Percentiles rank a stretch among this genome's conserved stretches.
These are phyloP conservation scores for Hyposoter didymator DNA, from an alignment of 2,888 invertebrate species.

Conservation along the genomic window DNA sequence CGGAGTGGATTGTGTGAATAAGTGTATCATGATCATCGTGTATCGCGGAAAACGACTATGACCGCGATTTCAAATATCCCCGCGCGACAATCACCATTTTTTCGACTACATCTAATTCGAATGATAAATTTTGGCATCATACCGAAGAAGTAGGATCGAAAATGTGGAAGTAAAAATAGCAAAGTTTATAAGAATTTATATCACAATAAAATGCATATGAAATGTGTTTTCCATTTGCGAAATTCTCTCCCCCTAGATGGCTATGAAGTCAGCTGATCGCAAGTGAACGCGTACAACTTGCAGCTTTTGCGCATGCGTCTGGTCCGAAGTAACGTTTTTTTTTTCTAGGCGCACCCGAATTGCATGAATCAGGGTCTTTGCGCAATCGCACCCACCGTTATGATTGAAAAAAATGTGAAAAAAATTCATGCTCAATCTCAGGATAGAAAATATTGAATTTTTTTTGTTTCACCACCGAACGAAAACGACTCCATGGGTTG, in stretches of 20 bases:
- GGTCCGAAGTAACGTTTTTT: too few species aligned
- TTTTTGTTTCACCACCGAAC: too few species aligned
- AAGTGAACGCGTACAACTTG: neutral
- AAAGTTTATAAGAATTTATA: neutral
- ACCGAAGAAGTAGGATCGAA: neutral
- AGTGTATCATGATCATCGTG: neutral
- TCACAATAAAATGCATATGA: neutral
- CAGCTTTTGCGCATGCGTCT: neutral
- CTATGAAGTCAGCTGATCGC: neutral
- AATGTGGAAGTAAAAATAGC: neutral
- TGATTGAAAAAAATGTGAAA: too few species aligned
- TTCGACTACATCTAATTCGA: neutral
- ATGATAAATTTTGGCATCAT: too few species aligned
- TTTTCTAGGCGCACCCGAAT: too few species aligned
- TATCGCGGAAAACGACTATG: too few species aligned
- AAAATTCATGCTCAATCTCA: too few species aligned
- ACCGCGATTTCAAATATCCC: neutral
- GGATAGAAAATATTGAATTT: too few species aligned
- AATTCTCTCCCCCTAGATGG: neutral
- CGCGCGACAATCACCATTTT: neutral
- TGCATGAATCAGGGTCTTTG: too few species aligned
- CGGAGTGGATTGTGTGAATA: too few species aligned
- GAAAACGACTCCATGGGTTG: too few species aligned
- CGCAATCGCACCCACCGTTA: too few species aligned
- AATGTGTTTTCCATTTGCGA: neutral